phyloP scores from a whole-genome alignment of 2,888 invertebrate genomes.

The Chelonus formosanus region DNA sequence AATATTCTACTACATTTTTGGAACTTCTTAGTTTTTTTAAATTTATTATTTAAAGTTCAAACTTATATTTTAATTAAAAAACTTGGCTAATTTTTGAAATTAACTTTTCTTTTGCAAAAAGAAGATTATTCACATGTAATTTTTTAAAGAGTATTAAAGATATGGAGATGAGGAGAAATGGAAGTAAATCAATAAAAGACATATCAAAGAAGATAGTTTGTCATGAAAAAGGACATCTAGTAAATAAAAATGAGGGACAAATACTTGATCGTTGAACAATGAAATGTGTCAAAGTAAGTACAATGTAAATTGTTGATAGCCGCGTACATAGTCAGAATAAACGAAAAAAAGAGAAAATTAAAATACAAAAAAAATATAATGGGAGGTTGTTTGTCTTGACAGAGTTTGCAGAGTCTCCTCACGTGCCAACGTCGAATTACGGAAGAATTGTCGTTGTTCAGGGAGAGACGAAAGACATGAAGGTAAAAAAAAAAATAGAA shows the following conservation, averaged over 20 bases:
- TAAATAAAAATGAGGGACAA: background rate
- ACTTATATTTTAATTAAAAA: too few relatives aligned
- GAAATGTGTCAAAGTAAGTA: conserved; percentile 5
- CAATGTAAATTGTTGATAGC: background rate
- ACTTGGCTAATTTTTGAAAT: too few relatives aligned
- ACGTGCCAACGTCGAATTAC: conserved; percentile 58
- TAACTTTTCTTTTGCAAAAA: too few relatives aligned
- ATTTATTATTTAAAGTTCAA: too few relatives aligned
- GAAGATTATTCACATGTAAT: too few relatives aligned
- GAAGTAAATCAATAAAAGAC: too few relatives aligned
- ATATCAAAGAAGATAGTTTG: too few relatives aligned
- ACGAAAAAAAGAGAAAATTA: conserved; percentile 17
- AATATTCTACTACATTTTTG: too few relatives aligned
- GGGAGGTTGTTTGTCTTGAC: conserved; percentile 35
- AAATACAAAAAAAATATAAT: conserved; percentile 25
- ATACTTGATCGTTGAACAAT: conserved; percentile 11
- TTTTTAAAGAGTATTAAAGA: too few relatives aligned
- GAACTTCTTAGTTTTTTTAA: too few relatives aligned
- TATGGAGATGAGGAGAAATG: too few relatives aligned
- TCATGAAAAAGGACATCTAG: too few relatives aligned
- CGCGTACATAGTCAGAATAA: conserved; percentile 1
- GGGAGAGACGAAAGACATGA: conserved; percentile 24
- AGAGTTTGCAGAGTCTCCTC: conserved; percentile 57
- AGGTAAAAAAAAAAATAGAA: conserved; percentile 23
- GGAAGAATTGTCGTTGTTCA: conserved; percentile 35